A percentile compares a stretch with the other conserved stretches of the same genome.
Evolutionary conservation across 2,113 vertebrate species (phyloP).

Genomic region (Salvelinus sp.): DNA sequence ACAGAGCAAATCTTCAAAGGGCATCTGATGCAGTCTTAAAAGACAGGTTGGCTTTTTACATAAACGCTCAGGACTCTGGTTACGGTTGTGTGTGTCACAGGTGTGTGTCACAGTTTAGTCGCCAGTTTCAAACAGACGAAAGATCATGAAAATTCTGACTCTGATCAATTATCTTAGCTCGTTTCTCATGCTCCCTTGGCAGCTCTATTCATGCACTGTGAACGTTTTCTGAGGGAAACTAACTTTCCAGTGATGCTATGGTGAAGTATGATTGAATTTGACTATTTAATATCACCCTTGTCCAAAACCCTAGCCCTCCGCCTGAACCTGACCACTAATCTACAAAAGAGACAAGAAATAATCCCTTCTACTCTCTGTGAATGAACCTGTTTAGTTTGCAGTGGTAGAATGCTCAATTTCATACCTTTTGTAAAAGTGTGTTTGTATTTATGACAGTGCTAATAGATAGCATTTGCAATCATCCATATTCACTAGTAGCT

Average conservation of each 20-base stretch:
- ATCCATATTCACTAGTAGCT: conserved; percentile 9
- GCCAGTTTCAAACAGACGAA: conserved; percentile 37
- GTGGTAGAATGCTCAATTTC: not conserved
- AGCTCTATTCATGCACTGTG: conserved; percentile 6
- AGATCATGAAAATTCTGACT: conserved; percentile 37
- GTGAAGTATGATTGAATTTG: not conserved
- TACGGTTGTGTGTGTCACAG: conserved; percentile 10
- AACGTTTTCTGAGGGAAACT: conserved; percentile 29
- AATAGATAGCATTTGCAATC: conserved; percentile 37
- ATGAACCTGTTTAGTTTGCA: too few relatives aligned
- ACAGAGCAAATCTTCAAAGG: conserved; percentile 30
- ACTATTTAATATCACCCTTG: too few relatives aligned
- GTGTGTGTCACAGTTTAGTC: conserved; percentile 39
- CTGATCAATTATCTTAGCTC: conserved; percentile 40
- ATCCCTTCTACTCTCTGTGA: too few relatives aligned
- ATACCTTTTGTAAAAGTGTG: conserved; percentile 10
- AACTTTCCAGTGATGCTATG: not conserved
- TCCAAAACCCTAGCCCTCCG: too few relatives aligned
- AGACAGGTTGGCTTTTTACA: conserved; percentile 35
- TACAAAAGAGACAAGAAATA: too few relatives aligned
- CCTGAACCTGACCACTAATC: too few relatives aligned
- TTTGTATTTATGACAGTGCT: conserved; percentile 3
- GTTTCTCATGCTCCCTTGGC: conserved; percentile 8
- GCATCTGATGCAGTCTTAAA: conserved; percentile 40
- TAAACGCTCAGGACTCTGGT: conserved; percentile 13